Evolutionary conservation across 2,888 invertebrate species (phyloP).

Genomic region (Cyclophora albipunctata): DNA sequence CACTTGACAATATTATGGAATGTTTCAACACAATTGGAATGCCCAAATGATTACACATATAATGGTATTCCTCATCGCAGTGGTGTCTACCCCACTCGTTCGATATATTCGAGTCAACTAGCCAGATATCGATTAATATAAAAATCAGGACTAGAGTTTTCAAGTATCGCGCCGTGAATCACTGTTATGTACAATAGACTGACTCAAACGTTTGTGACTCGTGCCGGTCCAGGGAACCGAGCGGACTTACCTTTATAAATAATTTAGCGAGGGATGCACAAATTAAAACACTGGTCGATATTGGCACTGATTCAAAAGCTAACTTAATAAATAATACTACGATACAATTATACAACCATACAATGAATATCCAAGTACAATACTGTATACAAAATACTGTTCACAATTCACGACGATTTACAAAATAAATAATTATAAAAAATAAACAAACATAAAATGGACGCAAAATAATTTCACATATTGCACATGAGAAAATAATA

Average conservation of each 20-base stretch:
- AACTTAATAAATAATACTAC: slow-evolving; percentile 36
- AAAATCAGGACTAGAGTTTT: slow-evolving; percentile 53
- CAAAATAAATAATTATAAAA: slow-evolving; percentile 29
- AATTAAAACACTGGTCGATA: slow-evolving; percentile 41
- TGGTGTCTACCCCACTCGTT: not conserved
- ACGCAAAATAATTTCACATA: slow-evolving; percentile 70
- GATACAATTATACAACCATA: slow-evolving; percentile 1
- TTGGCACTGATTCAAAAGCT: slow-evolving; percentile 47
- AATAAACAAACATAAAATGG: slow-evolving; percentile 49
- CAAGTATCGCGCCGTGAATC: slow-evolving; percentile 66
- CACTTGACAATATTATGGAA: slow-evolving; percentile 30
- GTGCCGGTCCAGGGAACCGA: not conserved
- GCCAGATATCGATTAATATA: not conserved
- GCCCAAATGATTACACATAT: slow-evolving; percentile 31
- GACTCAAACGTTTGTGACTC: slow-evolving; percentile 57
- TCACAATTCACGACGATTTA: slow-evolving; percentile 49
- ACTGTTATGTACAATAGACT: slow-evolving; percentile 43
- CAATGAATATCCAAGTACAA: slow-evolving; percentile 4
- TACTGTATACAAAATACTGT: slow-evolving; percentile 61
- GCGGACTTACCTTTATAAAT: slow-evolving; percentile 3
- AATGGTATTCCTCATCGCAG: not conserved
- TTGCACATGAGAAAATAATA: slow-evolving; percentile 57
- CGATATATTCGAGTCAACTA: too few species aligned
- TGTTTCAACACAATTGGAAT: slow-evolving; percentile 47
- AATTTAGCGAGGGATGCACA: slow-evolving; percentile 6